Conservation (phyloP, 1,140 invertebrate species). For the Dinoponera quadriceps region DNA sequence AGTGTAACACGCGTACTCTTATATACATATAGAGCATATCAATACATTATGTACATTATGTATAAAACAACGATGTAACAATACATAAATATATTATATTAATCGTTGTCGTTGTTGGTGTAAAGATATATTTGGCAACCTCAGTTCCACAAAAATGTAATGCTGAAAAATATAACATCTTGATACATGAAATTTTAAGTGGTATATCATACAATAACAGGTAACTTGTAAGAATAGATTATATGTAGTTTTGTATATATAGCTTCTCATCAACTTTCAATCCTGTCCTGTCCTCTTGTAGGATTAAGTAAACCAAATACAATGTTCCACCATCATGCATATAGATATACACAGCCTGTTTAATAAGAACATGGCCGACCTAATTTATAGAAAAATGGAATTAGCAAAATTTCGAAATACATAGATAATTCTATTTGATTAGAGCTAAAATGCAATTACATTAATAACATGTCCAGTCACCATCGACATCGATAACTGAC, state of each 20-base stretch:
- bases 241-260: neutral
- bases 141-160: neutral
- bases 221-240: neutral
- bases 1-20: neutral
- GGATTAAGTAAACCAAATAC: neutral
- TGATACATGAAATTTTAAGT: neutral
- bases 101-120: conserved; percentile 50
- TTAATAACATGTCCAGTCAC: too few species aligned
- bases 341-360: neutral
- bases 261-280: neutral
- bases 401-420: too few species aligned
- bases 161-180: neutral
- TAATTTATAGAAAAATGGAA: too few species aligned
- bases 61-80: conserved; percentile 63
- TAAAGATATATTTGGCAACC: conserved; percentile 6
- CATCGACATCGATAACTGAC: too few species aligned
- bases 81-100: conserved; percentile 41
- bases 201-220: too few species aligned
- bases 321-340: neutral
- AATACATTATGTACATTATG: conserved; percentile 62
- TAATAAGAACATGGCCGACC: too few species aligned
- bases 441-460: too few species aligned
- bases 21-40: conserved; percentile 51
- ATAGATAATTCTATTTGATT: too few species aligned
- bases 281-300: conserved; percentile 10